phyloP scores from a whole-genome alignment of 2,797 vertebrate species.

The Mus spretus region DNA sequence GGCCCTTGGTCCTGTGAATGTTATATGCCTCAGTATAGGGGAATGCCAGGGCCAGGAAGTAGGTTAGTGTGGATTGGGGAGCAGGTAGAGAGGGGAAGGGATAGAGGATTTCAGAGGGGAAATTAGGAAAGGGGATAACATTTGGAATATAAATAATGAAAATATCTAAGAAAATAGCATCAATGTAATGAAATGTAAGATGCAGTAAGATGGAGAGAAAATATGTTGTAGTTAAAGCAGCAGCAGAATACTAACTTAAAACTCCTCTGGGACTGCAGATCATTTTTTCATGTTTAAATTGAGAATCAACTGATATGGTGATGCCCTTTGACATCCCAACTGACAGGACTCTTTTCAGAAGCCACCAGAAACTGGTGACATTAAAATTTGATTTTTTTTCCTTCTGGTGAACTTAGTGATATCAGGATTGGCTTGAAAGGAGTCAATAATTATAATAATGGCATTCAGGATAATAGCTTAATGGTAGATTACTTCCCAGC shows the following conservation, averaged over 20 bases:
- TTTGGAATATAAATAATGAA: no score
- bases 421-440: neutral
- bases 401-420: neutral
- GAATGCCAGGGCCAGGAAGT: no score
- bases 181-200: neutral
- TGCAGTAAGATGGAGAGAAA: neutral
- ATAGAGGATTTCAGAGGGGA: no score
- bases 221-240: neutral
- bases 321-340: neutral
- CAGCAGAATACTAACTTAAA: neutral
- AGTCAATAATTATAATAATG: slow-evolving; percentile 1
- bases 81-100: no score
- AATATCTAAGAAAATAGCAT: neutral
- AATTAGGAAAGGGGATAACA: no score
- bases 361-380: neutral
- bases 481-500: neutral
- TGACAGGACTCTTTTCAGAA: neutral
- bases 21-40: no score
- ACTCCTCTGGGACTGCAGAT: neutral
- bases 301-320: neutral
- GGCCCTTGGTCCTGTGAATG: no score
- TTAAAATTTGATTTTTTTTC: slow-evolving; percentile 32
- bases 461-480: neutral
- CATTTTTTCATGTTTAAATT: neutral
- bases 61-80: no score